These are phyloP conservation scores for Ctenicera cuprea DNA, from an alignment of 2,888 invertebrate genomes.

Conservation along the genomic window DNA sequence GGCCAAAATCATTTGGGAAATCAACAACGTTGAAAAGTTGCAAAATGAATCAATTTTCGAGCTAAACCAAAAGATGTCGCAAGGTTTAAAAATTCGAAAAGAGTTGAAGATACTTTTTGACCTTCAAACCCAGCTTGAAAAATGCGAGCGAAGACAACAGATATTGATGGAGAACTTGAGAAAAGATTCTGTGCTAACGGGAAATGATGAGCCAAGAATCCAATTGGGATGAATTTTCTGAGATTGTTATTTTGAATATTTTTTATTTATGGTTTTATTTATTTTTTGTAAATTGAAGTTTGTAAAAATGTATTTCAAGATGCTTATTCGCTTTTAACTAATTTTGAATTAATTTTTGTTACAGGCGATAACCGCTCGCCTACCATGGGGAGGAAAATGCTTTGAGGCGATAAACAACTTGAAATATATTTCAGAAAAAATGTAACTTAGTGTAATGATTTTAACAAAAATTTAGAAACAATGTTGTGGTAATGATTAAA, in stretches of 20 bases:
- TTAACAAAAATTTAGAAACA: too few species aligned
- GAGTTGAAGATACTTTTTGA: slow-evolving; percentile 70
- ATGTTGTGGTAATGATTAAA: too few species aligned
- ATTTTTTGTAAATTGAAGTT: not conserved
- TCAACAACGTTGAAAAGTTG: slow-evolving; percentile 67
- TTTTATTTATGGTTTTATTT: not conserved
- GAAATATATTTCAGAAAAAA: slow-evolving; percentile 13
- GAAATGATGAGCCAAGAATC: too few species aligned
- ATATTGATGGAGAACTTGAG: not conserved
- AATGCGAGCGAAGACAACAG: slow-evolving; percentile 55
- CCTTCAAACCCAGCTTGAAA: slow-evolving; percentile 64
- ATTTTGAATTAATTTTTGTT: slow-evolving; percentile 38
- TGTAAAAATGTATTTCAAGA: slow-evolving; percentile 26
- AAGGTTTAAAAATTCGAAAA: slow-evolving; percentile 66
- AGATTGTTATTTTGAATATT: too few species aligned
- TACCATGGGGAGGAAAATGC: slow-evolving; percentile 2
- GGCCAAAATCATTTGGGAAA: slow-evolving; percentile 70
- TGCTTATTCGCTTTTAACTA: slow-evolving; percentile 26
- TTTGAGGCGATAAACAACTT: slow-evolving; percentile 33
- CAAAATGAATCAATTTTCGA: slow-evolving; percentile 69
- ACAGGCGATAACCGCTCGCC: slow-evolving; percentile 42
- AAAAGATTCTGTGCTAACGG: not conserved
- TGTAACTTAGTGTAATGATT: too few species aligned
- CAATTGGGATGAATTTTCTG: too few species aligned
- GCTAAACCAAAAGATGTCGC: slow-evolving; percentile 63